Percentiles rank a stretch among this genome's conserved stretches.
Conservation (phyloP, 1,140 invertebrate genomes). For the Nilaparvata lugens region DNA sequence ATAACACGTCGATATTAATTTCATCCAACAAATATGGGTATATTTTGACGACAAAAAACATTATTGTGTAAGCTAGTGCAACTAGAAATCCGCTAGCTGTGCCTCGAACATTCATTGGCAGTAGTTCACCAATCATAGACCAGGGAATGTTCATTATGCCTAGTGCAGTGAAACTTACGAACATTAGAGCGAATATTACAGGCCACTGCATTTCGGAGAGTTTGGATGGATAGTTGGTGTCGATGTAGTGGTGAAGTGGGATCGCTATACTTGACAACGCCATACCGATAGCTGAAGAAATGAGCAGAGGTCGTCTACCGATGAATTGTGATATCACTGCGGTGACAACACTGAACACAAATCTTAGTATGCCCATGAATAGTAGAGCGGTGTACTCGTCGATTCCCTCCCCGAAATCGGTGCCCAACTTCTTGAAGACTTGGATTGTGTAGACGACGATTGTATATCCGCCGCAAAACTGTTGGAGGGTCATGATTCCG, state of each 20-base stretch:
- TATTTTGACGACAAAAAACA: conserved; percentile 53
- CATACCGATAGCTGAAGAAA: conserved; percentile 46
- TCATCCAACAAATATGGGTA: conserved; percentile 44
- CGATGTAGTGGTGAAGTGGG: not conserved
- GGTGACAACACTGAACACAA: conserved; percentile 41
- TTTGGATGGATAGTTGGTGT: not conserved
- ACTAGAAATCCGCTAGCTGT: conserved; percentile 44
- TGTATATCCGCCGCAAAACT: conserved; percentile 48
- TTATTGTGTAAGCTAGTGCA: conserved; percentile 48
- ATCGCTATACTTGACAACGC: conserved; percentile 17
- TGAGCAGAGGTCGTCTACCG: conserved; percentile 40
- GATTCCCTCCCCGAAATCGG: conserved; percentile 34
- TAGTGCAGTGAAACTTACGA: conserved; percentile 42
- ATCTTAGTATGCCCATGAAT: conserved; percentile 41
- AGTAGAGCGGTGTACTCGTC: conserved; percentile 40
- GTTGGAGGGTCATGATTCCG: conserved; percentile 45
- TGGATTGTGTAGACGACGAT: conserved; percentile 58
- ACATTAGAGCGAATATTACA: conserved; percentile 39
- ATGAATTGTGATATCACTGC: conserved; percentile 41
- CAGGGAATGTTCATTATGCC: conserved; percentile 52
- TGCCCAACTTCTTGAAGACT: conserved; percentile 41
- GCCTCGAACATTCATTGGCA: conserved; percentile 36
- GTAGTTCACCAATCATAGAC: conserved; percentile 44
- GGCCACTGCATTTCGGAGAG: not conserved
- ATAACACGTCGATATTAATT: conserved; percentile 43